Percentiles rank a stretch among this genome's conserved stretches.
Conservation (phyloP, 2,797 vertebrate species). For the Hydrocynus forskahlii region DNA sequence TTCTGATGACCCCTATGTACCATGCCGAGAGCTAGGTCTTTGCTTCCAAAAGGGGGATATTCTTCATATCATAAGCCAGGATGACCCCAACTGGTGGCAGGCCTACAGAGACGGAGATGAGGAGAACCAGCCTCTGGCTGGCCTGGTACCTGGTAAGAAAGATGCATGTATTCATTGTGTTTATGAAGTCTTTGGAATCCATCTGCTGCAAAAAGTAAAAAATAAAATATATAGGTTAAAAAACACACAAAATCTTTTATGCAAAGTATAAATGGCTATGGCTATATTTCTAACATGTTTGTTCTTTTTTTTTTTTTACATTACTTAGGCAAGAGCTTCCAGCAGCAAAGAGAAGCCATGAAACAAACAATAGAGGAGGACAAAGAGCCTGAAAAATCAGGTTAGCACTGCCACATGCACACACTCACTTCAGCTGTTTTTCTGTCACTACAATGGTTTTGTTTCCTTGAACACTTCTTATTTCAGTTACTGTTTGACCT, state of each 20-base stretch:
- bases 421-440: background rate
- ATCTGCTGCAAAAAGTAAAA: background rate
- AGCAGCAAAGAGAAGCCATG: constrained; percentile 97
- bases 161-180: background rate
- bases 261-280: too few species aligned
- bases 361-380: constrained; percentile 92
- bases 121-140: constrained; percentile 95
- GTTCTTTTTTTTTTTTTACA: constrained; percentile 4
- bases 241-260: too few species aligned
- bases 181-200: background rate
- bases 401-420: constrained; percentile 57
- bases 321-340: constrained; percentile 91
- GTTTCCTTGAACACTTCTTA: background rate
- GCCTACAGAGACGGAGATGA: constrained; percentile 98
- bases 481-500: constrained; percentile 17
- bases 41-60: constrained; percentile 99
- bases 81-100: constrained; percentile 99
- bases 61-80: constrained; percentile 97
- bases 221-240: background rate
- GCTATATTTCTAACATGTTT: background rate
- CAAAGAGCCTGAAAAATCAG: constrained; percentile 84
- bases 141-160: constrained; percentile 90
- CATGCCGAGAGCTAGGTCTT: constrained; percentile 93
- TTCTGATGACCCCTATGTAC: constrained; percentile 95
- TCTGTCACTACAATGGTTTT: background rate